Conservation (phyloP, 2,113 vertebrate genomes). For the Strigops habroptila region DNA sequence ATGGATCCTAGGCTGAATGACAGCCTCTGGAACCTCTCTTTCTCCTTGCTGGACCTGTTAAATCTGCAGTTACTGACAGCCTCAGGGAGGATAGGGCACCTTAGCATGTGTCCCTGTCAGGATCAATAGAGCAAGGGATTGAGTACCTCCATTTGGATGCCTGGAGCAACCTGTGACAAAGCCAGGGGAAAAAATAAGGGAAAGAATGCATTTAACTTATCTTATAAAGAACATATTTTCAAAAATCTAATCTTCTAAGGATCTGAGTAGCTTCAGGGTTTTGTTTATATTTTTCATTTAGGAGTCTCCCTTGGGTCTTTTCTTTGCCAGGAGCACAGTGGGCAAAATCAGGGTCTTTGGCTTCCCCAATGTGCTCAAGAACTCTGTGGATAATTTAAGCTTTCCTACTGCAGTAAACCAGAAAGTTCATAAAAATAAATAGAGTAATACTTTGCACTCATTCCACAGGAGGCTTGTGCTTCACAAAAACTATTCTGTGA, state of each 20-base stretch:
- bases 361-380: slow-evolving; percentile 49
- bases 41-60: slow-evolving; percentile 33
- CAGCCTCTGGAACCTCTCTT: slow-evolving; percentile 23
- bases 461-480: slow-evolving; percentile 46
- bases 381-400: slow-evolving; percentile 57
- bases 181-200: slow-evolving; percentile 15
- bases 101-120: slow-evolving; percentile 47
- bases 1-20: not conserved
- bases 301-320: slow-evolving; percentile 55
- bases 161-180: slow-evolving; percentile 55
- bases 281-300: slow-evolving; percentile 74
- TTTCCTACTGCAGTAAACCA: slow-evolving; percentile 46
- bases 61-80: slow-evolving; percentile 35
- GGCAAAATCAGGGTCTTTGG: slow-evolving; percentile 57
- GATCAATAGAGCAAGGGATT: slow-evolving; percentile 50
- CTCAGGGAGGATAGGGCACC: slow-evolving; percentile 29
- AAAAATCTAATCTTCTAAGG: slow-evolving; percentile 64
- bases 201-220: slow-evolving; percentile 63
- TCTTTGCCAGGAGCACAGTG: slow-evolving; percentile 62
- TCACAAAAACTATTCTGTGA: slow-evolving; percentile 5
- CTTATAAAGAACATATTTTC: slow-evolving; percentile 63
- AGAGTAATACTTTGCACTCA: slow-evolving; percentile 47
- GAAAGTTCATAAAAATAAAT: slow-evolving; percentile 58
- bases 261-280: slow-evolving; percentile 61
- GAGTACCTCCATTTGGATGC: slow-evolving; percentile 33